Evolutionary conservation across 37 sponge, comb jelly and placozoan species (phyloP).

Genomic region (Trichoplax adhaerens): DNA sequence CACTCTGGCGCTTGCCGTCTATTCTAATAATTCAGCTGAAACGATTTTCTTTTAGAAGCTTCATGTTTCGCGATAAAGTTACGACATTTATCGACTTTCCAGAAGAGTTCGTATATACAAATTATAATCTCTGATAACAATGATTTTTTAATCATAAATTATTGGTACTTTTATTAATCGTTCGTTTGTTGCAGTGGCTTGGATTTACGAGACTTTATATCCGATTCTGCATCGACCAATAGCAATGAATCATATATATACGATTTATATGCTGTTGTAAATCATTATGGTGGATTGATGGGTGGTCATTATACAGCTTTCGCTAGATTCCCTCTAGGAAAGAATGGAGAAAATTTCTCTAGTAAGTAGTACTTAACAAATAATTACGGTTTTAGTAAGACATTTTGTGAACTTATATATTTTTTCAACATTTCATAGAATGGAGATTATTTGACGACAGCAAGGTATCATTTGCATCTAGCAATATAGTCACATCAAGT

Average conservation of each 20-base stretch:
- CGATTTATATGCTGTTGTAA: constrained; percentile 50
- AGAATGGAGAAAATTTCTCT: no score
- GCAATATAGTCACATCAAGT: no score
- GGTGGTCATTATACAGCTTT: constrained; percentile 44
- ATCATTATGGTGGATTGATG: constrained; percentile 41
- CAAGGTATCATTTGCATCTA: no score
- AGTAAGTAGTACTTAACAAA: no score
- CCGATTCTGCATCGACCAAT: constrained; percentile 4
- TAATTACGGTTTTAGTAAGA: no score
- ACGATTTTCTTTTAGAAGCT: constrained; percentile 54
- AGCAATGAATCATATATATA: constrained; percentile 17
- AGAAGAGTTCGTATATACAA: neutral
- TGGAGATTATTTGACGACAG: no score
- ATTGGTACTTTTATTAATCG: neutral
- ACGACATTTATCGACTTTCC: constrained; percentile 53
- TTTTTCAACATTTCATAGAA: no score
- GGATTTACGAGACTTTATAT: constrained; percentile 23
- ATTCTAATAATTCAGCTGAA: constrained; percentile 78
- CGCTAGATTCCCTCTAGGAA: no score
- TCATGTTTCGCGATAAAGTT: constrained; percentile 44
- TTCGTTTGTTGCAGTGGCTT: constrained; percentile 17
- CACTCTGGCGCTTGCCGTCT: constrained; percentile 64
- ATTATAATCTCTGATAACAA: constrained; percentile 1
- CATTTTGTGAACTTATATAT: no score
- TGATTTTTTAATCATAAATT: neutral